phyloP scores from a whole-genome alignment of 2,113 vertebrate species.

The Megaleporinus macrocephalus region DNA sequence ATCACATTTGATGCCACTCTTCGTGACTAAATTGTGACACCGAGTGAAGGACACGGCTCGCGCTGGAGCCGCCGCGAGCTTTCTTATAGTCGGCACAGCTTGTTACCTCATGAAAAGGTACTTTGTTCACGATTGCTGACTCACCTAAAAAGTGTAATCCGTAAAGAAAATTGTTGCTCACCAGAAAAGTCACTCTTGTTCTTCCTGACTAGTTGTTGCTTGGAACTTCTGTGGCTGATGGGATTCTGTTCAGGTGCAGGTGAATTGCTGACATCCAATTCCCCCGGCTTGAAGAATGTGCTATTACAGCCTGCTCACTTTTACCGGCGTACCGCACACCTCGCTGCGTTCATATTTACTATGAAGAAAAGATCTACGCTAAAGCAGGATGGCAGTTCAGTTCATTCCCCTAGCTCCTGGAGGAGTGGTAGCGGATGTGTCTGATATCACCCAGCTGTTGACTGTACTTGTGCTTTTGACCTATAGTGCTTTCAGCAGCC shows the following conservation, averaged over 20 bases:
- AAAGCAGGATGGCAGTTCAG: slow-evolving; percentile 2
- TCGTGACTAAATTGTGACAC: neutral
- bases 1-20: neutral
- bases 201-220: slow-evolving; percentile 41
- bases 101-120: slow-evolving; percentile 19
- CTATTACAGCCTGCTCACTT: slow-evolving; percentile 34
- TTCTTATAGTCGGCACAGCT: slow-evolving; percentile 9
- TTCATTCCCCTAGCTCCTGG: slow-evolving; percentile 11
- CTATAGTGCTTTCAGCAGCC: neutral
- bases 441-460: slow-evolving; percentile 13
- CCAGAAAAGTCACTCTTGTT: slow-evolving; percentile 37
- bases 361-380: slow-evolving; percentile 1
- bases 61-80: slow-evolving; percentile 2
- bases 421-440: slow-evolving; percentile 11
- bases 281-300: slow-evolving; percentile 34
- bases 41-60: neutral
- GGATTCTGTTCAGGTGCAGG: slow-evolving; percentile 28
- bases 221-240: slow-evolving; percentile 28
- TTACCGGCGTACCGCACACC: neutral
- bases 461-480: neutral
- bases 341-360: slow-evolving; percentile 13
- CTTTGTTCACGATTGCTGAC: slow-evolving; percentile 33
- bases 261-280: slow-evolving; percentile 44
- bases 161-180: slow-evolving; percentile 40
- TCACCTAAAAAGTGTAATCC: slow-evolving; percentile 32